Evolutionary conservation across 1,140 invertebrate genomes (phyloP).

Genomic region (Parasteatoda tepidariorum): DNA sequence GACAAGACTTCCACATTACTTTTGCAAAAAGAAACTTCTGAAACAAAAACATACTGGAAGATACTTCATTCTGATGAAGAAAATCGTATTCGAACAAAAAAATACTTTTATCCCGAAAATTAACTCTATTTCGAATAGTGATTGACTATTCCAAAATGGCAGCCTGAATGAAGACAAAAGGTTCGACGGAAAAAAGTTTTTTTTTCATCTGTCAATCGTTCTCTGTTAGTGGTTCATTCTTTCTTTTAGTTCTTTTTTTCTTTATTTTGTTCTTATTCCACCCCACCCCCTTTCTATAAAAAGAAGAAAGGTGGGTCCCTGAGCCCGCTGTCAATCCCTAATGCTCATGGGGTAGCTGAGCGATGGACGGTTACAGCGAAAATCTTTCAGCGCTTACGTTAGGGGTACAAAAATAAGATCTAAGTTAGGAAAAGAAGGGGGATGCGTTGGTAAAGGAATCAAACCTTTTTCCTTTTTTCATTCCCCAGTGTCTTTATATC

Average conservation of each 20-base stretch:
- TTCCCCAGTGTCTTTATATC: slow-evolving; percentile 3
- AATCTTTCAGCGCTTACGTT: slow-evolving; percentile 43
- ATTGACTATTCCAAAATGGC: slow-evolving; percentile 53
- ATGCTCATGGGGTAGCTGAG: slow-evolving; percentile 36
- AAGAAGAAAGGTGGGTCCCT: slow-evolving; percentile 1
- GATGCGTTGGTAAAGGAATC: background rate
- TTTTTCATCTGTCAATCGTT: slow-evolving; percentile 49
- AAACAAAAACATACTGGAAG: too few species aligned
- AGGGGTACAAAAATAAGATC: slow-evolving; percentile 33
- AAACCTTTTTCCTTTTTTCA: slow-evolving; percentile 1
- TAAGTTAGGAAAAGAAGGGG: background rate
- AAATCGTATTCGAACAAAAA: too few species aligned
- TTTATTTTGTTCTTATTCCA: background rate
- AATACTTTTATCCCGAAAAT: slow-evolving; percentile 12
- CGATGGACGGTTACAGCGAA: slow-evolving; percentile 47
- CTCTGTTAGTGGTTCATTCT: slow-evolving; percentile 21
- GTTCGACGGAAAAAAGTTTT: slow-evolving; percentile 34
- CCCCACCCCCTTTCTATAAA: background rate
- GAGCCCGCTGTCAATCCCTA: slow-evolving; percentile 29
- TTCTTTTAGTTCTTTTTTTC: background rate
- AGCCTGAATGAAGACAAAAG: slow-evolving; percentile 45
- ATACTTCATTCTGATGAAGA: too few species aligned
- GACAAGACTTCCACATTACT: too few species aligned
- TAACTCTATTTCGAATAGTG: slow-evolving; percentile 24
- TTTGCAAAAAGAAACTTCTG: too few species aligned